A percentile compares a stretch with the other conserved stretches of the same genome.
phyloP scores from a whole-genome alignment of 2,797 vertebrate species.

The Hafferia zeledoni region DNA sequence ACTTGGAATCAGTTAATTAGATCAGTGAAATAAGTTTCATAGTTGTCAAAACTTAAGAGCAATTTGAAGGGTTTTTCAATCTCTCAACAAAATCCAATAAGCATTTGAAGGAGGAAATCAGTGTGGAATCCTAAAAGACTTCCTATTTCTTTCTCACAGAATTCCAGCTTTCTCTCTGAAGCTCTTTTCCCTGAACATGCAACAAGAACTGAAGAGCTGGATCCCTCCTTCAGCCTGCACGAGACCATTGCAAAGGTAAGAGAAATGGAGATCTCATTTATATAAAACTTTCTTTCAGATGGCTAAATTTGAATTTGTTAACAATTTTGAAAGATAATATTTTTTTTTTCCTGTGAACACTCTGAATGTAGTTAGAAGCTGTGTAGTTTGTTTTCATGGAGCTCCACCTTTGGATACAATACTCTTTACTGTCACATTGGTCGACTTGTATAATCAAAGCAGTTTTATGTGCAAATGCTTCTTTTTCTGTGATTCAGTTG shows the following conservation, averaged over 20 bases:
- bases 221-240: conserved; percentile 87
- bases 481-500: background rate
- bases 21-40: conserved; percentile 19
- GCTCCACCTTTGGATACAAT: background rate
- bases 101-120: conserved; percentile 42
- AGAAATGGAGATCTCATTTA: background rate
- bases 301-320: background rate
- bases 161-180: conserved; percentile 86
- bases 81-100: conserved; percentile 62
- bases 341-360: accelerated
- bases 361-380: background rate
- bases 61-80: conserved; percentile 44
- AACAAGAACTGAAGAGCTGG: conserved; percentile 77
- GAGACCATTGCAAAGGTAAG: conserved; percentile 91
- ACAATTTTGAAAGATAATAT: background rate
- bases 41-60: conserved; percentile 30
- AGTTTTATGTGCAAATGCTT: background rate
- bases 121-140: conserved; percentile 47
- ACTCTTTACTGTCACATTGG: background rate
- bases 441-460: background rate
- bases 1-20: conserved; percentile 27
- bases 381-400: background rate
- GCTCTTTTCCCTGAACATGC: conserved; percentile 80
- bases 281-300: background rate
- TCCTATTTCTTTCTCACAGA: conserved; percentile 73